Evolutionary conservation across 2,797 vertebrate genomes (phyloP).

Genomic region (Mormyrops attenuatus): DNA sequence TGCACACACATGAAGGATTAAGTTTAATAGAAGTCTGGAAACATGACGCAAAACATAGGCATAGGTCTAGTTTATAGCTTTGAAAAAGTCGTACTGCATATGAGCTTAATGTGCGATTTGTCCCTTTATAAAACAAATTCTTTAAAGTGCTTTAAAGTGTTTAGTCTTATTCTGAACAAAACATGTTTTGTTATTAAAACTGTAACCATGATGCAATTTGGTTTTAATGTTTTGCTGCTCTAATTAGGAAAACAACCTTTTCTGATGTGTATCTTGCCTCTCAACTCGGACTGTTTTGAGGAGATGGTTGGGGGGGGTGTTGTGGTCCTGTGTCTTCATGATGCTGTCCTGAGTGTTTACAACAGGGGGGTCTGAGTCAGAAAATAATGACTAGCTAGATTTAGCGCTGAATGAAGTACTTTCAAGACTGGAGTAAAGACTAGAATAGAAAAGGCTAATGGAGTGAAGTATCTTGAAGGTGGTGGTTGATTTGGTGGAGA

Average conservation of each 20-base stretch:
- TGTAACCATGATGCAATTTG: not conserved
- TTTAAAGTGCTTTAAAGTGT: not conserved
- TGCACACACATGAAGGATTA: not conserved
- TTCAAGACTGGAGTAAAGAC: not conserved
- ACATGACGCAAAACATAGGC: not conserved
- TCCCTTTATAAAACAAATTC: not conserved
- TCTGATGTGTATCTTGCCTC: not conserved
- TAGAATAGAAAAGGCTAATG: constrained; percentile 5
- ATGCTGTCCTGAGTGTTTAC: not conserved
- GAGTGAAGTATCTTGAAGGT: not conserved
- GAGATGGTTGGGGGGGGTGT: not conserved
- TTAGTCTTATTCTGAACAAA: not conserved
- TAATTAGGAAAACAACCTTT: not conserved
- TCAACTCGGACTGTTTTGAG: not conserved
- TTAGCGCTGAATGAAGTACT: constrained; percentile 20
- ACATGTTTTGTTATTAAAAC: not conserved
- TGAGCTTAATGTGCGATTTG: not conserved
- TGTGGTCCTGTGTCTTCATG: not conserved
- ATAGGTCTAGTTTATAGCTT: not conserved
- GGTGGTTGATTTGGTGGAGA: not conserved
- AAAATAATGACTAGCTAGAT: constrained; percentile 8
- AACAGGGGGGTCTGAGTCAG: constrained; percentile 8
- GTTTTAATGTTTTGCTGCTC: not conserved
- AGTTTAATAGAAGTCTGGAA: not conserved
- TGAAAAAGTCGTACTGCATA: not conserved